These are phyloP conservation scores for Margaritifera margaritifera DNA, from an alignment of 2,888 invertebrate species.

Conservation along the genomic window DNA sequence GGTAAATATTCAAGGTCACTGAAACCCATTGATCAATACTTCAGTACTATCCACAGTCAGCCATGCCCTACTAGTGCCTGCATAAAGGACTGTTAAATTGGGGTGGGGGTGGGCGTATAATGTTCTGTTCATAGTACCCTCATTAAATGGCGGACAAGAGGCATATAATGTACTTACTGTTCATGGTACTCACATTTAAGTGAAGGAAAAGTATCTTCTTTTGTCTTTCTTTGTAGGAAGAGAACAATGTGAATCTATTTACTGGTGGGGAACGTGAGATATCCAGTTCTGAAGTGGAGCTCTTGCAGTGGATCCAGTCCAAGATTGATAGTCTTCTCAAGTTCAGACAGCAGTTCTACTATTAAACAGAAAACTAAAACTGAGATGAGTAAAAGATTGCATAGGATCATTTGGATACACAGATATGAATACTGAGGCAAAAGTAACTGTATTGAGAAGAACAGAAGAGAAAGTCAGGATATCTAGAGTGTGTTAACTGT, in stretches of 20 bases:
- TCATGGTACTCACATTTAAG: not conserved
- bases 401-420: too few relatives aligned
- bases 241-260: constrained; percentile 65
- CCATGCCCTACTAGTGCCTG: too few relatives aligned
- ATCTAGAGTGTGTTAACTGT: too few relatives aligned
- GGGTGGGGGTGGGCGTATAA: not conserved
- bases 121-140: not conserved
- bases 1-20: too few relatives aligned
- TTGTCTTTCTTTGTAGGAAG: constrained; percentile 48
- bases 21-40: too few relatives aligned
- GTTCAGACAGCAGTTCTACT: constrained; percentile 19
- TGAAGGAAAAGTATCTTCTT: not conserved
- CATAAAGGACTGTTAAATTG: not conserved
- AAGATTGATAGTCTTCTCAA: constrained; percentile 81
- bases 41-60: too few relatives aligned
- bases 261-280: constrained; percentile 81
- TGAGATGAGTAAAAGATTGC: constrained; percentile 13
- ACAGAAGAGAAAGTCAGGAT: too few relatives aligned
- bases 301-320: constrained; percentile 81
- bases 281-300: constrained; percentile 78
- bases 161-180: not conserved
- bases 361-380: too few relatives aligned
- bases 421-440: too few relatives aligned
- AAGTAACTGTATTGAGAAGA: too few relatives aligned
- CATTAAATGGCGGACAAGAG: not conserved